Evolutionary conservation across 2,113 vertebrate genomes (phyloP).

Genomic region (Salminus brasiliensis): DNA sequence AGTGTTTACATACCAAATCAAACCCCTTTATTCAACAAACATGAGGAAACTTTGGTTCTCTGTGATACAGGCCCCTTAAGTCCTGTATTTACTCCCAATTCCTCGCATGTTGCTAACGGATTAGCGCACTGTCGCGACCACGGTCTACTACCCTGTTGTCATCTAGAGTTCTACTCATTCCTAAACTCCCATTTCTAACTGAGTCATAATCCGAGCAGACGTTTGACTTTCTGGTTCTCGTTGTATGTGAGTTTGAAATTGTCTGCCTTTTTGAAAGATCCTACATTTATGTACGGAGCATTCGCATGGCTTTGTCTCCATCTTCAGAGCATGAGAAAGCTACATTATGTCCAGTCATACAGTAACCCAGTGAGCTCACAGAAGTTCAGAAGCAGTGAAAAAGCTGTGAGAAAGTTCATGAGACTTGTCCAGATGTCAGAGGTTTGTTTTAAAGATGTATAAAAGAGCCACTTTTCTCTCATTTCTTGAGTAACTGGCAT

Average conservation of each 20-base stretch:
- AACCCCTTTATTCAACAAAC: no score
- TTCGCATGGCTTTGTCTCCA: not conserved
- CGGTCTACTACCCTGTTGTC: conserved; percentile 23
- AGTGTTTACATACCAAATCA: no score
- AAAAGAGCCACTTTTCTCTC: no score
- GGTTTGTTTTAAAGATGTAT: no score
- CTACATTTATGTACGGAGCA: not conserved
- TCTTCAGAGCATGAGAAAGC: not conserved
- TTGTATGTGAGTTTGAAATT: not conserved
- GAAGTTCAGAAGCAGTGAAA: no score
- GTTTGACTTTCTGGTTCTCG: conserved; percentile 40
- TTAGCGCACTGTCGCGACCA: conserved; percentile 18
- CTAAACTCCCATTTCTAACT: conserved; percentile 29
- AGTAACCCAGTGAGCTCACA: no score
- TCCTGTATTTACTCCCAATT: not conserved
- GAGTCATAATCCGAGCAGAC: conserved; percentile 41
- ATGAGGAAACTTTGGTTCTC: no score
- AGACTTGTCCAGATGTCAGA: no score
- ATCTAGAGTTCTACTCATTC: conserved; percentile 25
- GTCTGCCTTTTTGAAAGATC: not conserved
- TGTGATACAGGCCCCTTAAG: no score
- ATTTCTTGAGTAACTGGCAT: no score
- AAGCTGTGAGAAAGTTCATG: no score
- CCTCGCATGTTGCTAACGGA: conserved; percentile 22
- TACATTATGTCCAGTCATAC: no score